These are phyloP conservation scores for Agriotes lineatus DNA, from an alignment of 2,888 invertebrate genomes.

Conservation along the genomic window DNA sequence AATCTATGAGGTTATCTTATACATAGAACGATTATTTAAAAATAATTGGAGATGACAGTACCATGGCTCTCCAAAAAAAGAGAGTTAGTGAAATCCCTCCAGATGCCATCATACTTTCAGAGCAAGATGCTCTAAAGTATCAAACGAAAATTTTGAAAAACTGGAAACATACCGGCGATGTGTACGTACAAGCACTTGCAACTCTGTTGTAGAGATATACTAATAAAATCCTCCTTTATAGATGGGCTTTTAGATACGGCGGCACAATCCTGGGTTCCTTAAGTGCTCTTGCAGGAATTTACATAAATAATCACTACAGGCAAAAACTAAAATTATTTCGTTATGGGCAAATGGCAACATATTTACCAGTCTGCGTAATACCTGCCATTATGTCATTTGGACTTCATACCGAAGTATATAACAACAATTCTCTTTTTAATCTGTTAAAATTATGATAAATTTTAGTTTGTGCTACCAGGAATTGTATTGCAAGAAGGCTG, in stretches of 20 bases:
- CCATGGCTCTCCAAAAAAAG: slow-evolving; percentile 73
- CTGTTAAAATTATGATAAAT: slow-evolving; percentile 39
- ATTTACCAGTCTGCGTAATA: slow-evolving; percentile 72
- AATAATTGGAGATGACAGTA: too few relatives aligned
- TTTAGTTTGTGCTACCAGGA: slow-evolving; percentile 70
- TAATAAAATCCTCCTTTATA: slow-evolving; percentile 54
- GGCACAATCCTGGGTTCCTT: slow-evolving; percentile 68
- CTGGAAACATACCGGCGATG: slow-evolving; percentile 73
- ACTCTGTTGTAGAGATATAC: too few relatives aligned
- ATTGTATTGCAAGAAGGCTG: slow-evolving; percentile 74
- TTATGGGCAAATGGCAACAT: slow-evolving; percentile 72
- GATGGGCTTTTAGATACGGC: slow-evolving; percentile 70
- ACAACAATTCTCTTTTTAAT: slow-evolving; percentile 29
- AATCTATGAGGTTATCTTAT: too few relatives aligned
- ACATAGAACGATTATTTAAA: too few relatives aligned
- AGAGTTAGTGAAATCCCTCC: slow-evolving; percentile 67
- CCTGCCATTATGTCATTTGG: slow-evolving; percentile 71
- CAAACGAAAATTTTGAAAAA: slow-evolving; percentile 71
- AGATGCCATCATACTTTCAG: slow-evolving; percentile 72
- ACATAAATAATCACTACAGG: slow-evolving; percentile 76
- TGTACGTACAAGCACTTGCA: slow-evolving; percentile 67
- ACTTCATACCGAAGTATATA: slow-evolving; percentile 71
- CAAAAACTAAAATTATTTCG: slow-evolving; percentile 71
- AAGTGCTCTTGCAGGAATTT: slow-evolving; percentile 69
- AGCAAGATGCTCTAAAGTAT: slow-evolving; percentile 72